Evolutionary conservation across 2,797 vertebrate genomes (phyloP).

Genomic region (Scolopax bukidnonensis): DNA sequence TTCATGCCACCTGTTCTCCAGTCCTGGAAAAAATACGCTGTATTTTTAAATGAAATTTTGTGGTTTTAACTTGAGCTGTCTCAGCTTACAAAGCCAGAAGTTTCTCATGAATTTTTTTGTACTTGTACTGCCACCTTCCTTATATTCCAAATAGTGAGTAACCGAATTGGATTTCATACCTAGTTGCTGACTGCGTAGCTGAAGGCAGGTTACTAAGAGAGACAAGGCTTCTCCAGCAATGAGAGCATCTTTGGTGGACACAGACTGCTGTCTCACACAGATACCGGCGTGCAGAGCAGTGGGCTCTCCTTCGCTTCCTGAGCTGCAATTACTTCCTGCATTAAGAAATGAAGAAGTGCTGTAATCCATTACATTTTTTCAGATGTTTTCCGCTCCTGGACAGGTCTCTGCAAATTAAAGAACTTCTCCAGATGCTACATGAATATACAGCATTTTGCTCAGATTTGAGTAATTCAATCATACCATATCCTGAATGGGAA

Average conservation of each 20-base stretch:
- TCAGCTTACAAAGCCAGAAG: neutral
- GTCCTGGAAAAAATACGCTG: neutral
- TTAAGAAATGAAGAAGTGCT: neutral
- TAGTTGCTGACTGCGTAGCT: constrained; percentile 95
- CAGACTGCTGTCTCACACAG: constrained; percentile 93
- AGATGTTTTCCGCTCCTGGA: neutral
- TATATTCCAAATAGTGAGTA: neutral
- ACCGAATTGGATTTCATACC: constrained; percentile 74
- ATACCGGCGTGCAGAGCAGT: constrained; percentile 94
- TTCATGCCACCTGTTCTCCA: neutral
- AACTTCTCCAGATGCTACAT: neutral
- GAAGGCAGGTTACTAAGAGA: constrained; percentile 95
- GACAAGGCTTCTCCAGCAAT: constrained; percentile 97
- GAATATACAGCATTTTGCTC: neutral
- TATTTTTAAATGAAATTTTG: neutral
- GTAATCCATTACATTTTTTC: neutral
- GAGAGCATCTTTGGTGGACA: constrained; percentile 96
- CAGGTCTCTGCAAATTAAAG: neutral
- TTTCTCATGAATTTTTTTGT: rapidly evolving
- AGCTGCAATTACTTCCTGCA: constrained; percentile 97
- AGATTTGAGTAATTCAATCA: neutral
- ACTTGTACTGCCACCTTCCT: neutral
- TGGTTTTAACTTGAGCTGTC: neutral
- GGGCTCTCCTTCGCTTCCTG: constrained; percentile 94
- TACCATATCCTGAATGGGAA: neutral